Conservation (phyloP, 2,113 vertebrate species). For the Rallus limicola region DNA sequence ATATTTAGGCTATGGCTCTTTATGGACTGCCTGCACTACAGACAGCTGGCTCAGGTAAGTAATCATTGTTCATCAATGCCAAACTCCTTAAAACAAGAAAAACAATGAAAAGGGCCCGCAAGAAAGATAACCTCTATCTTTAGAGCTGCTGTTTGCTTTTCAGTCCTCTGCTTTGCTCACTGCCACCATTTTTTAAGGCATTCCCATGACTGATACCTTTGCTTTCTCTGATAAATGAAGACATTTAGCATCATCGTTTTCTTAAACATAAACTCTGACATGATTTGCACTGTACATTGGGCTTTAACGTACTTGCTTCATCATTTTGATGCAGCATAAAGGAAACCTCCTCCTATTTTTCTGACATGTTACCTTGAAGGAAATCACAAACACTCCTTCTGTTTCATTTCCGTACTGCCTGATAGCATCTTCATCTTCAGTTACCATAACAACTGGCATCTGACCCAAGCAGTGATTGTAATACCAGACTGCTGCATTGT, state of each 20-base stretch:
- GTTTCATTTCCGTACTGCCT: slow-evolving; percentile 83
- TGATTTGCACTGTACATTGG: neutral
- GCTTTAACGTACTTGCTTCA: neutral
- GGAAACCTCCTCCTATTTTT: neutral
- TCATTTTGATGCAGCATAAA: neutral
- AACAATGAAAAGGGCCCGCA: neutral
- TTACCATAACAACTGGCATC: slow-evolving; percentile 93
- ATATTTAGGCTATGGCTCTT: neutral
- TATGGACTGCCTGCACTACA: neutral
- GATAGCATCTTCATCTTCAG: slow-evolving; percentile 85
- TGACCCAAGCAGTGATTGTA: slow-evolving; percentile 87
- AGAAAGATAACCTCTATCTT: neutral
- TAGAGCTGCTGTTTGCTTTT: neutral
- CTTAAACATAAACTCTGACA: neutral
- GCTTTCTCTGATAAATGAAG: slow-evolving; percentile 1
- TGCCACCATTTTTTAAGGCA: neutral
- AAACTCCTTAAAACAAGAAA: neutral
- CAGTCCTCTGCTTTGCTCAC: neutral
- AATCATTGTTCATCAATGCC: neutral
- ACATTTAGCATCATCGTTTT: neutral
- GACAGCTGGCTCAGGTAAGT: neutral
- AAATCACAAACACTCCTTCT: slow-evolving; percentile 91
- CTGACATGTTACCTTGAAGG: slow-evolving; percentile 82
- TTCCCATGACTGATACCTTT: neutral
- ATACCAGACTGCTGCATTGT: slow-evolving; percentile 93